Percentiles rank a stretch among this genome's conserved stretches.
phyloP scores from a whole-genome alignment of 2,888 invertebrate genomes.

The Ypsolopha scabrella region DNA sequence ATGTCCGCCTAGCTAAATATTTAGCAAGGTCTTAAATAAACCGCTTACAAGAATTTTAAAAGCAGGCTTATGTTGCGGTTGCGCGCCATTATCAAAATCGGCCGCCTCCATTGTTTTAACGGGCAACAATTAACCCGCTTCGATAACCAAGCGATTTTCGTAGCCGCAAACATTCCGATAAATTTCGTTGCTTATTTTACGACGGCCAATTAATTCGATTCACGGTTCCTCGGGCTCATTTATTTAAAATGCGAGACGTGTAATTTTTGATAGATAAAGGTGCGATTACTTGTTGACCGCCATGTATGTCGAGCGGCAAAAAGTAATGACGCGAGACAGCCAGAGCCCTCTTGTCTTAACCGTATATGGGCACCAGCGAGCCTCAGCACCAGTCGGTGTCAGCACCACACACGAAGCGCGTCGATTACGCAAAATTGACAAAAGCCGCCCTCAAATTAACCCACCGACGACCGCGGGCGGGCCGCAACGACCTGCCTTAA shows the following conservation, averaged over 20 bases:
- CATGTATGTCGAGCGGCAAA: constrained; percentile 10
- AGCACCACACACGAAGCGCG: constrained; percentile 45
- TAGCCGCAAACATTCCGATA: constrained; percentile 16
- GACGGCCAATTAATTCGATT: constrained; percentile 10
- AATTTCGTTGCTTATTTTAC: constrained; percentile 13
- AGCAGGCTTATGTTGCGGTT: neutral
- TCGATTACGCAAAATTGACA: constrained; percentile 47
- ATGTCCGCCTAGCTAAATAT: too few species aligned
- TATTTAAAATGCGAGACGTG: constrained; percentile 17
- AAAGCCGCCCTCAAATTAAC: constrained; percentile 49
- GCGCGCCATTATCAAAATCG: neutral
- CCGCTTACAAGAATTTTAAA: too few species aligned
- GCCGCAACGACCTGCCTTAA: constrained; percentile 41
- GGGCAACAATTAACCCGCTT: constrained; percentile 21
- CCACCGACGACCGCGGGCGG: constrained; percentile 23
- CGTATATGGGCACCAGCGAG: constrained; percentile 30
- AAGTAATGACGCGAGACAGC: constrained; percentile 3
- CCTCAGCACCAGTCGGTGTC: neutral
- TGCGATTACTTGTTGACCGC: constrained; percentile 20
- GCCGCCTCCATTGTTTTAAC: constrained; percentile 7
- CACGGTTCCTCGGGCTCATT: constrained; percentile 8
- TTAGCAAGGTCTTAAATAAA: too few species aligned
- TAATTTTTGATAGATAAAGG: constrained; percentile 28
- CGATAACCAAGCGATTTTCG: constrained; percentile 17
- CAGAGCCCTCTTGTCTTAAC: constrained; percentile 20